A percentile compares a stretch with the other conserved stretches of the same genome.
Conservation (phyloP, 2,797 vertebrate genomes). For the Siniperca undulata region DNA sequence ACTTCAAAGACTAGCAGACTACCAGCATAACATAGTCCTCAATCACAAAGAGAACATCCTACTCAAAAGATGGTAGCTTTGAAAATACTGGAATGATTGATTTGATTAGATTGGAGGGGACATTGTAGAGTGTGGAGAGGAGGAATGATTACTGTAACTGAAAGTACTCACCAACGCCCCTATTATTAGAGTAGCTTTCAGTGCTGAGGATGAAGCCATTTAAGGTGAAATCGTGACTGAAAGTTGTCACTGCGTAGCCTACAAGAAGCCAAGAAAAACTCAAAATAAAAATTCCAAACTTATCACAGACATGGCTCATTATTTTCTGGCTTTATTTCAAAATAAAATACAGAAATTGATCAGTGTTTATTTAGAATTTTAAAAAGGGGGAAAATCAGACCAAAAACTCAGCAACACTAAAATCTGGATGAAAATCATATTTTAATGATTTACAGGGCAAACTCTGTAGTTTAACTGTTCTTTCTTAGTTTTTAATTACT, state of each 20-base stretch:
- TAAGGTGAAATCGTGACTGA: no score
- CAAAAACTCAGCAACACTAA: neutral
- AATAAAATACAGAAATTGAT: no score
- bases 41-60: neutral
- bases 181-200: no score
- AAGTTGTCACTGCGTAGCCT: neutral
- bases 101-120: neutral
- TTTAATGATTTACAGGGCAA: neutral
- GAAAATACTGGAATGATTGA: no score
- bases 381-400: neutral
- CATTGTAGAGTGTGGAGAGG: neutral
- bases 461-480: neutral
- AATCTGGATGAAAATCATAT: neutral
- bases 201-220: no score
- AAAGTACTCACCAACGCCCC: neutral
- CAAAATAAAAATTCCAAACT: neutral
- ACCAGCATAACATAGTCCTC: neutral
- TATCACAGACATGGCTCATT: neutral
- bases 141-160: neutral
- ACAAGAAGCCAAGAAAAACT: no score
- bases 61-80: neutral
- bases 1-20: neutral
- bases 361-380: neutral
- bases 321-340: neutral
- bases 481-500: neutral